Conservation (phyloP, 2,888 invertebrate species). For the Schizotus pectinicornis region DNA sequence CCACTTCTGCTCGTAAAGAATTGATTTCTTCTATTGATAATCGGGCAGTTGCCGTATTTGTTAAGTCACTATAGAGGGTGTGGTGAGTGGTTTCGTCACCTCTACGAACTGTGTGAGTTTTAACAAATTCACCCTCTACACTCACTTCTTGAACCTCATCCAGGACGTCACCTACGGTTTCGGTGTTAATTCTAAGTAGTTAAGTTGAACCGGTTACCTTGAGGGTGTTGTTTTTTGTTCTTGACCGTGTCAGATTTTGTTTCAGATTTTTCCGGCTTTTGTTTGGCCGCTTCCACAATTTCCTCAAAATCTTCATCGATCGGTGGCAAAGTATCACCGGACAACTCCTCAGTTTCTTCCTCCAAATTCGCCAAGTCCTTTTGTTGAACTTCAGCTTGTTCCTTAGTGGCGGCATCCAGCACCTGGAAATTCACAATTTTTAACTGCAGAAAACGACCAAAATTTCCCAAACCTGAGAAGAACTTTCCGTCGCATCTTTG, state of each 20-base stretch:
- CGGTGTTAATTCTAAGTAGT: too few species aligned
- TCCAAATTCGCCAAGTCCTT: conserved; percentile 62
- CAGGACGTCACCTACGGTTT: conserved; percentile 46
- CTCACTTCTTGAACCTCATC: conserved; percentile 62
- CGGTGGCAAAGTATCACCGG: conserved; percentile 60
- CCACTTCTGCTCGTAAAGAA: conserved; percentile 58
- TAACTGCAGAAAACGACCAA: too few species aligned
- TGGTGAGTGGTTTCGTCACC: conserved; percentile 79
- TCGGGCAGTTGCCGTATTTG: conserved; percentile 38
- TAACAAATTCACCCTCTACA: conserved; percentile 76
- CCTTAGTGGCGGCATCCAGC: conserved; percentile 79
- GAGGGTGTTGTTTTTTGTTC: conserved; percentile 59
- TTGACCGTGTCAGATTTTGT: conserved; percentile 54
- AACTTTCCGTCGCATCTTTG: conserved; percentile 75
- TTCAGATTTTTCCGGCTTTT: conserved; percentile 61
- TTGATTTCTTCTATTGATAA: conserved; percentile 56
- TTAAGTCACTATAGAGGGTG: conserved; percentile 61
- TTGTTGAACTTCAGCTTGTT: conserved; percentile 75
- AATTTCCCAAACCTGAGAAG: conserved; percentile 65
- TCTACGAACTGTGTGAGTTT: conserved; percentile 71
- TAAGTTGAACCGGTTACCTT: conserved; percentile 40
- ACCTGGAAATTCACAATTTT: too few species aligned
- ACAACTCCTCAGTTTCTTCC: conserved; percentile 66
- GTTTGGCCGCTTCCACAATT: conserved; percentile 40
- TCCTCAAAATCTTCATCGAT: conserved; percentile 50